Evolutionary conservation across 2,113 vertebrate genomes (phyloP).

Genomic region (Petaurus breviceps): DNA sequence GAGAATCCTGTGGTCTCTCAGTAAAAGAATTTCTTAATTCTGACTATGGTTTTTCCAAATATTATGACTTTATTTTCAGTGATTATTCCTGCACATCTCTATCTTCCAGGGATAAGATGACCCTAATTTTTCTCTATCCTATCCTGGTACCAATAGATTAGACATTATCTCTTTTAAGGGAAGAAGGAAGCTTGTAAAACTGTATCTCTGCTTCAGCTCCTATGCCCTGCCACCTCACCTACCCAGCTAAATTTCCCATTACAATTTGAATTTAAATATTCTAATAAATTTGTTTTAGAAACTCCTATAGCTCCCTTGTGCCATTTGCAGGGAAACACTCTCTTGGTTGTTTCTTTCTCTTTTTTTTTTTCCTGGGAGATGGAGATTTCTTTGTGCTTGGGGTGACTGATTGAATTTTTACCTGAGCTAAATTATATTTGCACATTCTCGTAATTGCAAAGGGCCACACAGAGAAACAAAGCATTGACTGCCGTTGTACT

Average conservation of each 20-base stretch:
- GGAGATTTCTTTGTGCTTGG: slow-evolving; percentile 89
- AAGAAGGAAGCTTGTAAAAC: background rate
- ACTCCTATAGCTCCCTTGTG: slow-evolving; percentile 76
- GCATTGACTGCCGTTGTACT: slow-evolving; percentile 85
- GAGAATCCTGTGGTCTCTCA: background rate
- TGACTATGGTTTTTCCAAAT: accelerated
- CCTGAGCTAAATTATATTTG: slow-evolving; percentile 91
- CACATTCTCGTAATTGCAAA: slow-evolving; percentile 92
- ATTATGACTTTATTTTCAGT: accelerated
- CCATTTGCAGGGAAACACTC: slow-evolving; percentile 79
- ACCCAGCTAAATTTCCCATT: slow-evolving; percentile 66
- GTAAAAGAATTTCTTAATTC: background rate
- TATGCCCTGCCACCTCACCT: slow-evolving; percentile 46
- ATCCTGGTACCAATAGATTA: slow-evolving; percentile 31
- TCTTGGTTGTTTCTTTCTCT: slow-evolving; percentile 34
- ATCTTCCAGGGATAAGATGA: background rate
- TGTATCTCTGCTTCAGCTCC: slow-evolving; percentile 36
- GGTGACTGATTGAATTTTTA: slow-evolving; percentile 93
- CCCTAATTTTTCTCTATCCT: background rate
- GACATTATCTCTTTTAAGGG: background rate
- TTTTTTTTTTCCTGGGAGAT: slow-evolving; percentile 81
- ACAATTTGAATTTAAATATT: slow-evolving; percentile 77
- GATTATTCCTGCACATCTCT: background rate
- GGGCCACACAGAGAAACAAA: slow-evolving; percentile 89
- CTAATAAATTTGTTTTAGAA: slow-evolving; percentile 79